Evolutionary conservation across 2,888 invertebrate species (phyloP), one percentile per base, ranked within the genome.

Genomic region (Blastobasis adustella): DNA sequence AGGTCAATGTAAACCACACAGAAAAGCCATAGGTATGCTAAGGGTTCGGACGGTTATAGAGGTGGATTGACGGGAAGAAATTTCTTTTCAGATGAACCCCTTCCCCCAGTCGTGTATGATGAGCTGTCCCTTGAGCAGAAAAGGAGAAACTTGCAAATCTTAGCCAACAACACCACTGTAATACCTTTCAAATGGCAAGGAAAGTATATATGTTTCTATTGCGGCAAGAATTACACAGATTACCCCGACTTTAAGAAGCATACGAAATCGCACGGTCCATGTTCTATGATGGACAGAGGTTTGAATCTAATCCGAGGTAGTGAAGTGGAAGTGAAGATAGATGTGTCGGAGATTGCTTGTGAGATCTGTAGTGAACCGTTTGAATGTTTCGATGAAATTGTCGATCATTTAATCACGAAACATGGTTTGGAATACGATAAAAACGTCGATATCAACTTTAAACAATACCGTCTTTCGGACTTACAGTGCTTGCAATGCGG

Each of bases 121-220:
- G 66, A 64, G 55, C 67, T 58, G 60, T 68, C 71, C 57, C 76
- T 79, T 63, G 79, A 79, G 68, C 72, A 69, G 58, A 67, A 82
- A 56, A 63, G 83, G 64, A 73, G 76, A 71, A 87, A 85, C 68
- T 71, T 86, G 67, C 74, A 76, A 79, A 73, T 73, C 51, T 65
- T 87, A 52, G 84, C 86, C 78, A 82, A 84, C 76, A 72, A 78
- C 64, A 84, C 85, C 1, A 68, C 82, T 0, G 67, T 87, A 48
- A 63, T 85, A 52, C 86, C 86, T 38, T 86, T 86, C 66, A 83
- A 82, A 73, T 85, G 85, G 86, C 71, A 78, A n/a, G 78, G 77
- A 36, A 73, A 68, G 54, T 82, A 75, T 54, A 62, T 76, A 6
- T 86, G 86, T 59, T 86, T 82, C 64, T 84, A 82, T 67, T 86